Base-by-base conservation (phyloP, 2,797 vertebrate species). In the Poecilia velifera region DNA sequence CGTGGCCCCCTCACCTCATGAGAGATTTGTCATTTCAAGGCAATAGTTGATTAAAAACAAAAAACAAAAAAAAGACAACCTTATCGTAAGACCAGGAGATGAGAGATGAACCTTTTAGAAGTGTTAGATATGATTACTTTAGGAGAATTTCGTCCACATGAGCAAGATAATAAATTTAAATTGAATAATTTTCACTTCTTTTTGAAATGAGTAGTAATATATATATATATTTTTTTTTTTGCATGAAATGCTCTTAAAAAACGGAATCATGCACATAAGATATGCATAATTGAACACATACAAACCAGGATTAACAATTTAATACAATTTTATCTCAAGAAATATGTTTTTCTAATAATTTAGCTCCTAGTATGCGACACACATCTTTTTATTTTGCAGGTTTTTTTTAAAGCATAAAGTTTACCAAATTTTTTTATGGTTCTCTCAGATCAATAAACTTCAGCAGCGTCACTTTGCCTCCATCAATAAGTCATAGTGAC, bases 1-100 rank as follows among this genome's bases (percentile, higher is more conserved):
- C 91, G 45, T 71, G 90, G 82, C 79, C 84, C 91, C 89, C 83
- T 91, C 92, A 81, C 39, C 93, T 92, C 92, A 16, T 82, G 43
- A 41, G 43, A 18, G 78, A 85, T 79, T 77, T 82, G 84, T 88
- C 81, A 36, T 73, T 82, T 82, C 53, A 74, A 59, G 45, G 1
- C 12, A 34, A 34, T 73, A 18, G 6, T 2, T 39, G 31, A 41
- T 25, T 25, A 6, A 55, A 55, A 53, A 36, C 6, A 6, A 31
- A 16, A 41, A 3, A 36, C 1, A 39, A 39, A 22, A 9, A 16
- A 2, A 10, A 59, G 31, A 31, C 31, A 18, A 10, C 22, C 4
- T 51, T 9, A 73, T 25, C 41, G 34, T 9, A 20, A 66, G 41
- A 68, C 64, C 20, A n/a, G 3, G 45, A 66, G 46, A 57, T 81